Evolutionary conservation across 2,113 vertebrate species (phyloP), one percentile per base, ranked within the genome.

Genomic region (Lynx canadensis): DNA sequence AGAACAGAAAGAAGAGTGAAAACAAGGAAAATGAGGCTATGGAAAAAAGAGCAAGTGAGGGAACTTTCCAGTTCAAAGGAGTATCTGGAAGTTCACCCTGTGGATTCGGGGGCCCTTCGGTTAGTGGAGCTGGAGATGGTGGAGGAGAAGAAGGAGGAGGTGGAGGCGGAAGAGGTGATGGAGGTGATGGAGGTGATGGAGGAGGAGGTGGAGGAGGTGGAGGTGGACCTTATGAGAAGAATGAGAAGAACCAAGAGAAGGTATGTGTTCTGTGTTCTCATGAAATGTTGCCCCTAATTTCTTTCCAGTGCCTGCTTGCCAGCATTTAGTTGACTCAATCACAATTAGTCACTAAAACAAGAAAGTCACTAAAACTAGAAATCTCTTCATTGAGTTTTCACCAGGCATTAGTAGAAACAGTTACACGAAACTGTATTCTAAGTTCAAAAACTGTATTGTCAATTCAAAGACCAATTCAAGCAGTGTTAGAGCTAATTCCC

Each of bases 231-330:
- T 99, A 99, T 90, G 99, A 99, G 97, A 99, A 99, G 98, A 99
- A 99, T 60, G 99, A 99, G 97, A 99, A 99, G 97, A 99, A 99
- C 5, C 98, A 99, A 95, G 99, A 99, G n/a, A 99, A 99, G 99
- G 99, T 99, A 98, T 81, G 98, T 36, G 36, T 82, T 96, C 45
- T 66, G 29, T 84, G 8, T 86, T 78, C 71, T 86, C 41, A 5
- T 57, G 10, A 71, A 89, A 52, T 41, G 16, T 19, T 7, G 6
- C 45, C 33, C 25, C 76, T 65, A 23, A 69, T 66, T 80, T 60
- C 65, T 96, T 93, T 65, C 45, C 13, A 15, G 0, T 52, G 65
- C 29, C 68, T 69, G 29, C 33, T 82, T 76, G n/a, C 68, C 18
- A 73, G 66, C n/a, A 89, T 13, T 55, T 78, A 63, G 29, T 87